Evolutionary conservation across 1,140 invertebrate species (phyloP).

Genomic region (Ceratina japonica): DNA sequence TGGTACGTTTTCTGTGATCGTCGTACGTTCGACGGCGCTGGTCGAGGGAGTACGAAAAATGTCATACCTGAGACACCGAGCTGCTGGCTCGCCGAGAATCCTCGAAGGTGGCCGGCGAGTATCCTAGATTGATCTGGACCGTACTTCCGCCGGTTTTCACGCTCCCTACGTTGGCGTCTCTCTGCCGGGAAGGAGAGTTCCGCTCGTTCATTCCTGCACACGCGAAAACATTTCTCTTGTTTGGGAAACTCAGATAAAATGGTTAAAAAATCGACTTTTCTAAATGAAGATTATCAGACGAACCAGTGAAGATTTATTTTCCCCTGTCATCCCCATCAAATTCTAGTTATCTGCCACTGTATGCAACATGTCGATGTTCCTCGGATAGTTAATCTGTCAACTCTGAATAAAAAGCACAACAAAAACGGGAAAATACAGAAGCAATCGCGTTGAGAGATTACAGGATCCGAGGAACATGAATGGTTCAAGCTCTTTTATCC

Average conservation of each 20-base stretch:
- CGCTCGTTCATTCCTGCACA: constrained; percentile 77
- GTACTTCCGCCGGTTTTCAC: constrained; percentile 77
- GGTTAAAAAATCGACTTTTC: no score
- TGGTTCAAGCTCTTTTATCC: no score
- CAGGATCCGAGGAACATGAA: no score
- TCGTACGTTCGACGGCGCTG: not conserved
- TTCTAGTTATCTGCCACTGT: no score
- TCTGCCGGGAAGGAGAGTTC: constrained; percentile 83
- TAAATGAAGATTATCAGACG: no score
- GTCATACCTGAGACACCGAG: constrained; percentile 85
- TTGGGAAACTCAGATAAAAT: no score
- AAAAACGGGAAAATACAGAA: no score
- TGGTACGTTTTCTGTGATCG: not conserved
- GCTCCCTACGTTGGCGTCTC: constrained; percentile 69
- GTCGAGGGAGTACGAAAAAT: not conserved
- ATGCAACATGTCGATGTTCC: no score
- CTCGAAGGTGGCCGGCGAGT: constrained; percentile 79
- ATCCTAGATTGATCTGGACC: constrained; percentile 77
- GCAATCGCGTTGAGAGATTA: no score
- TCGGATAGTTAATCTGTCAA: no score
- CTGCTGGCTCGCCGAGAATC: constrained; percentile 85
- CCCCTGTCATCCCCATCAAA: not conserved
- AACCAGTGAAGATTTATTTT: not conserved
- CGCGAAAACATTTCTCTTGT: not conserved
- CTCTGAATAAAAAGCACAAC: no score